Base-by-base conservation (phyloP, 2,797 vertebrate species). In the Hippocampus kuda region DNA sequence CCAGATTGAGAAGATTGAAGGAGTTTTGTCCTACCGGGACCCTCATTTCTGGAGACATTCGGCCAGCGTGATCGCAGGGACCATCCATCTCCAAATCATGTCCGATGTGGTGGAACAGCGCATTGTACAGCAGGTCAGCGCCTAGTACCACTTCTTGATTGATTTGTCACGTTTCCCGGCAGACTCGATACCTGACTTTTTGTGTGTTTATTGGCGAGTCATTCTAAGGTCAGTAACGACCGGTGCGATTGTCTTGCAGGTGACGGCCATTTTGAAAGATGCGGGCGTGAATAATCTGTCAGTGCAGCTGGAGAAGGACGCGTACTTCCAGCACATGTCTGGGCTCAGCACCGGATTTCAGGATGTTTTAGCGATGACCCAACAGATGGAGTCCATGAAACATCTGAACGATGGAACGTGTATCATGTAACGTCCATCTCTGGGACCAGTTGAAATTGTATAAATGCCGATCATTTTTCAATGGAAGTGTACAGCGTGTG, bases 271-370 rank as follows among this genome's bases (percentile, higher is more conserved):
- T 79, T 81, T 99, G 77, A 98, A 99, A 88, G 96, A 99, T 69
- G 93, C 91, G 0, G 96, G 96, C 0, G 93, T 98, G 72, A 99
- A 98, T 73, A 99, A 98, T 67, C 87, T 98, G 79, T 96, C 95
- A 0, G 89, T 99, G 34, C 97, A 99, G 81, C 93, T 98, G 84
- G 97, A 99, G 87, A 99, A 99, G 83, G 97, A 98, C 72, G 93
- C 95, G 1, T 99, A 97, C 83, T 99, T 99, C 86, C 96, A 98
- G 82, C 95, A 98, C 81, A 98, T 98, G 96, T 98, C 96, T 0
- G 96, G 97, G 70, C 94, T 99, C 22, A 97, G 95, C 87, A 93
- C 94, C 1, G 95, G 95, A 60, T 98, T 98, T 84, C 94, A 97
- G 11, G 95, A 98, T 74, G 92, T 98, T 73, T 91, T 99, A 74